Percentiles rank a stretch among this genome's conserved stretches.
phyloP scores from a whole-genome alignment of 2,797 vertebrate genomes.

The Hypotaenidia philippensis region DNA sequence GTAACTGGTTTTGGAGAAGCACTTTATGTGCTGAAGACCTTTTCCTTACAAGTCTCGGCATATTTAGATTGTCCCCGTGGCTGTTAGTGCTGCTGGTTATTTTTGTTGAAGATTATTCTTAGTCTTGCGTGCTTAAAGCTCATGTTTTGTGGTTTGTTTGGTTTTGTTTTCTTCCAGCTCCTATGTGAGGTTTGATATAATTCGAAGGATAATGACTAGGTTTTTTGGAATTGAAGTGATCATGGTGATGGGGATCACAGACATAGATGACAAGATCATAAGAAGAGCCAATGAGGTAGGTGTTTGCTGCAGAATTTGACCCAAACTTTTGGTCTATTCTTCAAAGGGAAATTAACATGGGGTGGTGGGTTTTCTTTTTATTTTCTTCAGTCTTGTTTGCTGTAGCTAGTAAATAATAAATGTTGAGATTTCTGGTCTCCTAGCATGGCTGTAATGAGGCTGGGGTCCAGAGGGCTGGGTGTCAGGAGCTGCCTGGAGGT shows the following conservation, averaged over 20 bases:
- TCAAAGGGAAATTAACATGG: not conserved
- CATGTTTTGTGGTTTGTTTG: accelerated
- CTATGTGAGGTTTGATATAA: constrained; percentile 93
- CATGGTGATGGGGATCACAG: constrained; percentile 96
- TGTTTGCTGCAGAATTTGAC: not conserved
- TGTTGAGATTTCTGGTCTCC: not conserved
- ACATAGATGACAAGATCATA: constrained; percentile 97
- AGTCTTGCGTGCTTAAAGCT: not conserved
- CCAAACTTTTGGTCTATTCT: not conserved
- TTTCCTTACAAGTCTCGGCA: not conserved
- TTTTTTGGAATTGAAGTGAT: constrained; percentile 89
- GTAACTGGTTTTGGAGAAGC: not conserved
- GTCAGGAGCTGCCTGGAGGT: accelerated
- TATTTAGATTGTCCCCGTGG: not conserved
- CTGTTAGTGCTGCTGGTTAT: not conserved
- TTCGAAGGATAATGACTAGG: constrained; percentile 90
- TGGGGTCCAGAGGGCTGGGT: not conserved
- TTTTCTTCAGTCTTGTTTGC: not conserved
- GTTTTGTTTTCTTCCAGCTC: constrained; percentile 81
- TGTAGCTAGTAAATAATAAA: not conserved
- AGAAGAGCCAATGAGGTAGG: constrained; percentile 88
- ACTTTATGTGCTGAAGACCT: not conserved
- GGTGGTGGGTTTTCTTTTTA: not conserved
- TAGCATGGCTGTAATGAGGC: not conserved
- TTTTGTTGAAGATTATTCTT: not conserved